These are phyloP conservation scores for Hypomecis atomaria DNA, from an alignment of 2,888 invertebrate genomes.

Conservation along the genomic window DNA sequence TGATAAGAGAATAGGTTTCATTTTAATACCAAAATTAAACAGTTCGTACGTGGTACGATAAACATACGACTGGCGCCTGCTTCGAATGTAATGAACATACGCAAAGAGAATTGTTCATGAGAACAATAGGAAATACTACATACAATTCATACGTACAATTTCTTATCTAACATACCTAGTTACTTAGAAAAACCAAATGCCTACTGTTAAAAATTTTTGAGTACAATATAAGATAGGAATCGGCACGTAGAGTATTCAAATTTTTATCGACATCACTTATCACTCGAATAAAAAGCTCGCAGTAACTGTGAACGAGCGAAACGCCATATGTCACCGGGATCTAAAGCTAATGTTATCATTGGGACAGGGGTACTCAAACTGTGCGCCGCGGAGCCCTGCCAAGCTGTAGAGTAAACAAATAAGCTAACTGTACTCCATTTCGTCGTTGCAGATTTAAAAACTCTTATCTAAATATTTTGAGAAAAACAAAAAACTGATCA, in stretches of 20 bases:
- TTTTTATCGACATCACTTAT: conserved; percentile 24
- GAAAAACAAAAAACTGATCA: too few species aligned
- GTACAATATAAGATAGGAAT: not conserved
- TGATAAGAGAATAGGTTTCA: too few species aligned
- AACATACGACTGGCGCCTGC: conserved; percentile 31
- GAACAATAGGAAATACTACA: conserved; percentile 24
- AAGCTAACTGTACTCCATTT: too few species aligned
- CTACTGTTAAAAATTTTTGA: conserved; percentile 10
- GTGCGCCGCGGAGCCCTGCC: too few species aligned
- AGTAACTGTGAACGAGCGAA: conserved; percentile 11
- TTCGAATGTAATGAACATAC: conserved; percentile 33
- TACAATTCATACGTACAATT: conserved; percentile 7
- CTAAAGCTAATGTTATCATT: conserved; percentile 53
- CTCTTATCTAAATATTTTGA: too few species aligned
- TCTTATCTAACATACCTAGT: conserved; percentile 16
- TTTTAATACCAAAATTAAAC: too few species aligned
- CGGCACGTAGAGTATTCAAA: conserved; percentile 4
- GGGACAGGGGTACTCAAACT: too few species aligned
- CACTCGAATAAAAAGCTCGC: conserved; percentile 13
- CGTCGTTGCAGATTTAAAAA: too few species aligned
- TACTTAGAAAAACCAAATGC: not conserved
- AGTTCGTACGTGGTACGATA: conserved; percentile 37
- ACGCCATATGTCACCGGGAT: conserved; percentile 41
- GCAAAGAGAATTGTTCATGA: conserved; percentile 31
- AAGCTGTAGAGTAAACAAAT: too few species aligned